phyloP scores from a whole-genome alignment of 2,797 vertebrate species.

The Buceros bicornis region DNA sequence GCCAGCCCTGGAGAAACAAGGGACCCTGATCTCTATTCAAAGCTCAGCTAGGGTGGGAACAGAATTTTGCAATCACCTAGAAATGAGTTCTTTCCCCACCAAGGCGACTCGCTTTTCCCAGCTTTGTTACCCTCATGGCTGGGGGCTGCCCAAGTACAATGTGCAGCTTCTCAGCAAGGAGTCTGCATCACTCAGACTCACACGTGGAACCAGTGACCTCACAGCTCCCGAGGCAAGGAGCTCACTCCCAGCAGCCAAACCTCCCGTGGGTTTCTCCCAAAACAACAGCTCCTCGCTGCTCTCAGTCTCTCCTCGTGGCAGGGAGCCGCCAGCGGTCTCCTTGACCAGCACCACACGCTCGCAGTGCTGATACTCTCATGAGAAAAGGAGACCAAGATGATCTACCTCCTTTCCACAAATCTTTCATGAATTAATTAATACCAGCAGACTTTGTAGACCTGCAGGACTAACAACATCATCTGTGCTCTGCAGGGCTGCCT shows the following conservation, averaged over 20 bases:
- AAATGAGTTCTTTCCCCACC: not conserved
- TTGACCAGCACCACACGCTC: not conserved
- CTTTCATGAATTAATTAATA: not conserved
- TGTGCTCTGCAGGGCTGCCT: not conserved
- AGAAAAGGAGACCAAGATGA: not conserved
- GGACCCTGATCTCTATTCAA: not conserved
- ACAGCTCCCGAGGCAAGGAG: not conserved
- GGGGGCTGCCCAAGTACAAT: not conserved
- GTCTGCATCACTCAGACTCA: not conserved
- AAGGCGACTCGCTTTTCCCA: not conserved
- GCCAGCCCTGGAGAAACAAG: not conserved
- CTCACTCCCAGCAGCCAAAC: not conserved
- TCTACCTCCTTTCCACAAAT: not conserved
- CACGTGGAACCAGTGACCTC: not conserved
- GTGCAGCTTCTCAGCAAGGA: not conserved
- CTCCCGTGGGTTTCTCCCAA: not conserved
- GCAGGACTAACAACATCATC: not conserved
- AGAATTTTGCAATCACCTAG: not conserved
- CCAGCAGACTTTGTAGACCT: not conserved
- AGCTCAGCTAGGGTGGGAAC: not conserved
- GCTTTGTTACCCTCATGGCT: conserved; percentile 12
- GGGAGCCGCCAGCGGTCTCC: not conserved
- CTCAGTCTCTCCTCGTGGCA: not conserved
- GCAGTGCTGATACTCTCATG: not conserved
- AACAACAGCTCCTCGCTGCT: not conserved